A percentile compares a stretch with the other conserved stretches of the same genome.
These are phyloP conservation scores for Entelurus aequoreus DNA, from an alignment of 2,113 vertebrate genomes.

Conservation along the genomic window DNA sequence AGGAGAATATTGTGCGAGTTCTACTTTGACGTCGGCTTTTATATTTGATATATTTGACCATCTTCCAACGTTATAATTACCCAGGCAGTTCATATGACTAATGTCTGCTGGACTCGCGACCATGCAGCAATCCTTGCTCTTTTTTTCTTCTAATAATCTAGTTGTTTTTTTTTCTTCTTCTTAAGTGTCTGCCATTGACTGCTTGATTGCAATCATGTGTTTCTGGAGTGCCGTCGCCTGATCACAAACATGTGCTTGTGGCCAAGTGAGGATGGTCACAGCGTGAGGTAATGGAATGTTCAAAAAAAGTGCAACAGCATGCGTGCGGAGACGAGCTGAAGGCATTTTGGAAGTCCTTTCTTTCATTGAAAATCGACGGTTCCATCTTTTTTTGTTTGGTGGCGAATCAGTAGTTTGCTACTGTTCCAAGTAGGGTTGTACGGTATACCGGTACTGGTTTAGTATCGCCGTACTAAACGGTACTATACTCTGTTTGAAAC, in stretches of 20 bases:
- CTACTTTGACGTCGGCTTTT: neutral
- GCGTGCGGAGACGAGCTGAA: neutral
- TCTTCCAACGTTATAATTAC: neutral
- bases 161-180: slow-evolving; percentile 31
- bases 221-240: slow-evolving; percentile 38
- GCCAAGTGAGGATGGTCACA: slow-evolving; percentile 26
- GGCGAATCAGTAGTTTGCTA: no score
- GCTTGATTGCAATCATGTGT: slow-evolving; percentile 59
- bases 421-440: no score
- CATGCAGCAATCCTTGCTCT: slow-evolving; percentile 19
- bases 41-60: neutral
- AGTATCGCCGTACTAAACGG: no score
- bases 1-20: slow-evolving; percentile 14
- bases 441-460: no score
- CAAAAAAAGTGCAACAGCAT: slow-evolving; percentile 18
- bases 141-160: slow-evolving; percentile 22
- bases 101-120: neutral
- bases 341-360: neutral
- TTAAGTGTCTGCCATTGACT: slow-evolving; percentile 34
- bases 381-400: no score
- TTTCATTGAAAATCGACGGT: neutral
- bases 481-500: no score
- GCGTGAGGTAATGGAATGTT: slow-evolving; percentile 62
- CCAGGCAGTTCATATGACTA: neutral
- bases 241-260: slow-evolving; percentile 57